A percentile compares a stretch with the other conserved stretches of the same genome.
These are phyloP conservation scores for Hydroisotoma schaefferi DNA, from an alignment of 2,888 invertebrate species.

Conservation along the genomic window DNA sequence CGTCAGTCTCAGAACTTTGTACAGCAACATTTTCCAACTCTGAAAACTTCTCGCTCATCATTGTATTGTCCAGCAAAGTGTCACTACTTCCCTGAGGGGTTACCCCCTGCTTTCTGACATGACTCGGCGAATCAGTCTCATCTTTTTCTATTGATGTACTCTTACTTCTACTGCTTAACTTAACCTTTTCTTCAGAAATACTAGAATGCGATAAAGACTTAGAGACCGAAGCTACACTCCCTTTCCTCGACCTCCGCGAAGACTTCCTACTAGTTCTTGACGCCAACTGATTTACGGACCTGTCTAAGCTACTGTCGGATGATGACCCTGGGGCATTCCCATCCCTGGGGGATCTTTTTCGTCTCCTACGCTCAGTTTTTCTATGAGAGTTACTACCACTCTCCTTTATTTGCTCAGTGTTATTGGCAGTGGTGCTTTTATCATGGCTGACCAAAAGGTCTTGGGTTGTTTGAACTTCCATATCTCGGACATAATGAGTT, in stretches of 20 bases:
- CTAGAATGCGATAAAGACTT: constrained; percentile 18
- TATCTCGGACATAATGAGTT: constrained; percentile 34
- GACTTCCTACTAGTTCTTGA: constrained; percentile 29
- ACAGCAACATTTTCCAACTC: constrained; percentile 36
- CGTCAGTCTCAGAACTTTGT: constrained; percentile 34
- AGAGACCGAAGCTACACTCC: constrained; percentile 8
- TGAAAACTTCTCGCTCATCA: constrained; percentile 35
- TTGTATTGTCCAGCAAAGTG: constrained; percentile 27
- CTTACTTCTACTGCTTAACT: constrained; percentile 50
- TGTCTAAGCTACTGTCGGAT: constrained; percentile 21
- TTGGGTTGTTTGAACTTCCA: constrained; percentile 36
- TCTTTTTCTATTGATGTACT: constrained; percentile 14
- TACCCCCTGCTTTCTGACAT: background rate
- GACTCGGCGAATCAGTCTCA: constrained; percentile 1
- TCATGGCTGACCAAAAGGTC: constrained; percentile 17
- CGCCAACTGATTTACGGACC: constrained; percentile 8
- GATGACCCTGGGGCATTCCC: constrained; percentile 4
- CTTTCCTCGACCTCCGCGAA: constrained; percentile 23
- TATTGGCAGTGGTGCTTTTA: background rate
- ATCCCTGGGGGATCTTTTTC: constrained; percentile 17
- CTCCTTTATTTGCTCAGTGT: constrained; percentile 5
- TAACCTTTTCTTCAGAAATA: constrained; percentile 58
- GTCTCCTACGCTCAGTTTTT: constrained; percentile 32
- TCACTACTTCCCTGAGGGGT: constrained; percentile 33
- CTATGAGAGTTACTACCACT: constrained; percentile 22